These are phyloP conservation scores for Neoitamus cyanurus DNA, from an alignment of 2,888 invertebrate species.

Conservation along the genomic window DNA sequence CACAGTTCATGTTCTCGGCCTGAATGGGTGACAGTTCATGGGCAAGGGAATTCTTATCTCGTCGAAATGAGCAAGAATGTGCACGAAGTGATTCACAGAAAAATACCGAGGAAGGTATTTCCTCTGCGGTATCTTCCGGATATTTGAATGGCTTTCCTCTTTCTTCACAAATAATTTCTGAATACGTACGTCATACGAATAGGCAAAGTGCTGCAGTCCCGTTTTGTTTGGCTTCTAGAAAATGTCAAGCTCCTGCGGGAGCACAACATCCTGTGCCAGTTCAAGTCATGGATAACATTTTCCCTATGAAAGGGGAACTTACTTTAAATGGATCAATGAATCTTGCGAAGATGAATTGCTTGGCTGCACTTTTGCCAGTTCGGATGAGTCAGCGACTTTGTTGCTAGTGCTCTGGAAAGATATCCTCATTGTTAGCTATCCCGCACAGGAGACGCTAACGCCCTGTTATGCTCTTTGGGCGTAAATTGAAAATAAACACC, in stretches of 20 bases:
- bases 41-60: neutral
- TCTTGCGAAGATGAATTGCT: neutral
- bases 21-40: neutral
- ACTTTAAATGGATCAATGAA: neutral
- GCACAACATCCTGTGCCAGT: neutral
- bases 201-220: neutral
- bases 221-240: neutral
- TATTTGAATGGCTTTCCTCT: neutral
- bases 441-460: neutral
- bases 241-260: neutral
- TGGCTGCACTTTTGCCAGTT: conserved; percentile 9
- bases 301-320: neutral
- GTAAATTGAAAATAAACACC: conserved; percentile 48
- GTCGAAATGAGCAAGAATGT: neutral
- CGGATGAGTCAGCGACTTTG: conserved; percentile 28
- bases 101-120: neutral
- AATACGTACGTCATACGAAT: neutral
- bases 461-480: conserved; percentile 43
- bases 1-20: neutral
- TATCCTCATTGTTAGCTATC: conserved; percentile 41
- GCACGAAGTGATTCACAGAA: neutral
- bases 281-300: neutral
- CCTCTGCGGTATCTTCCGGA: neutral
- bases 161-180: neutral
- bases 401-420: neutral